Evolutionary conservation across 2,113 vertebrate genomes (phyloP).

Genomic region (Neogale vison): DNA sequence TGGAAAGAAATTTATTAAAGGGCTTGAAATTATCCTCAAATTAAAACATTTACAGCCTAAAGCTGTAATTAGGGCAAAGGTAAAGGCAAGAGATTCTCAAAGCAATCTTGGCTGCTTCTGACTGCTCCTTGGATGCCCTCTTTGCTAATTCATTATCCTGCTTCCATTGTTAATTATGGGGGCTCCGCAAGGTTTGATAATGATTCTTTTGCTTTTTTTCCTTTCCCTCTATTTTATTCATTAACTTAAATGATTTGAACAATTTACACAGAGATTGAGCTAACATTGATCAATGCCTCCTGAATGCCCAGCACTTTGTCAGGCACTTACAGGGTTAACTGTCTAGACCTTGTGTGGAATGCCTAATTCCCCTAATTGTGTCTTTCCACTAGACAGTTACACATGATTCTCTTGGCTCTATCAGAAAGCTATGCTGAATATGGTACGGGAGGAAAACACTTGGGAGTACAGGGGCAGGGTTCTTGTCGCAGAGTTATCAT

Average conservation of each 20-base stretch:
- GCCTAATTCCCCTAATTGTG: neutral
- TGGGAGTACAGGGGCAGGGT: neutral
- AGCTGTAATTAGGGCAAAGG: slow-evolving; percentile 73
- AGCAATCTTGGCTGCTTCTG: slow-evolving; percentile 27
- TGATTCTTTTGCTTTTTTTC: neutral
- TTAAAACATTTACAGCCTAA: slow-evolving; percentile 70
- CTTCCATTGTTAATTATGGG: slow-evolving; percentile 49
- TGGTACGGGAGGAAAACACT: neutral
- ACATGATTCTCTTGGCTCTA: neutral
- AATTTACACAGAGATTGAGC: neutral
- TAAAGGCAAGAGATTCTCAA: slow-evolving; percentile 52
- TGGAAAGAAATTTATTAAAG: slow-evolving; percentile 70
- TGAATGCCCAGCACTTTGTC: neutral
- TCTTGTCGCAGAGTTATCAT: neutral
- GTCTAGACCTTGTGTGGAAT: neutral
- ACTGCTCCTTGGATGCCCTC: slow-evolving; percentile 4
- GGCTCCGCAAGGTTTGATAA: slow-evolving; percentile 47
- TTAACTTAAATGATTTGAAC: slow-evolving; percentile 5
- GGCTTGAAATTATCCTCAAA: slow-evolving; percentile 69
- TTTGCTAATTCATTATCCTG: slow-evolving; percentile 59
- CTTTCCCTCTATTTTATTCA: slow-evolving; percentile 15
- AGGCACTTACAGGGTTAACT: neutral
- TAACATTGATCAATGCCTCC: neutral
- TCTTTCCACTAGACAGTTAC: neutral
- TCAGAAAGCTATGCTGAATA: neutral